Base-by-base conservation (phyloP, 1,140 invertebrate species). In the Zaprionus capensis region DNA sequence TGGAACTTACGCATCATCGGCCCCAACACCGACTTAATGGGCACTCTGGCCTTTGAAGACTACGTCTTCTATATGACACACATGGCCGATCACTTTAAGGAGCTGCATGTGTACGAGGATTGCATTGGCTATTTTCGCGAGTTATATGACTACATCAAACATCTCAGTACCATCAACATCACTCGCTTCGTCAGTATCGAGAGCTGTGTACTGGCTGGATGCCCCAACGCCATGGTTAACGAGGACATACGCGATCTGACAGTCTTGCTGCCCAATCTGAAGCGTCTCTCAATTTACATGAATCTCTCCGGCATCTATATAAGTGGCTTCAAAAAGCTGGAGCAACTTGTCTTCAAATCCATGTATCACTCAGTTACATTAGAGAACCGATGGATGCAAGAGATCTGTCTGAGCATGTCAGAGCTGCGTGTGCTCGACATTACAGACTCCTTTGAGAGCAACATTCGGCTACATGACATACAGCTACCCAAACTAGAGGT, bases 21-120 rank as follows among this genome's bases (percentile, higher is more conserved):
- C 3, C 85, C 85, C 1, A 90, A 90, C 3, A 90, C 81, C 1
- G 46, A 65, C 0, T 90, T 80, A 7, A 7, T 90, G 41, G 56
- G 70, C 2, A 55, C 82, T 4, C 73, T 90, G 5, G 76, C 82
- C 62, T 85, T 90, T 28, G 86, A 90, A 36, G 86, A 90, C 17
- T 90, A 90, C 59, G 81, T 82, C 0, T 91, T 90, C 65, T 90
- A 90, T 17, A 90, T 90, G 85, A 71, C 79, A 5, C 57, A 91
- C n/a, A 90, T 91, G 86, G 49, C 71, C 15, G 46, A 49, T 4
- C 67, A 62, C 15, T 90, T 90, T 20, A 82, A 67, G 0, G 85
- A 90, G 46, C 59, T 90, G 49, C 85, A 90, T 57, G 81, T 90
- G 6, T 64, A 90, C 17, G 85, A 82, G 28, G 83, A 90, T 26